Conservation (phyloP, 2,113 vertebrate genomes). For the Deroptyus accipitrinus region DNA sequence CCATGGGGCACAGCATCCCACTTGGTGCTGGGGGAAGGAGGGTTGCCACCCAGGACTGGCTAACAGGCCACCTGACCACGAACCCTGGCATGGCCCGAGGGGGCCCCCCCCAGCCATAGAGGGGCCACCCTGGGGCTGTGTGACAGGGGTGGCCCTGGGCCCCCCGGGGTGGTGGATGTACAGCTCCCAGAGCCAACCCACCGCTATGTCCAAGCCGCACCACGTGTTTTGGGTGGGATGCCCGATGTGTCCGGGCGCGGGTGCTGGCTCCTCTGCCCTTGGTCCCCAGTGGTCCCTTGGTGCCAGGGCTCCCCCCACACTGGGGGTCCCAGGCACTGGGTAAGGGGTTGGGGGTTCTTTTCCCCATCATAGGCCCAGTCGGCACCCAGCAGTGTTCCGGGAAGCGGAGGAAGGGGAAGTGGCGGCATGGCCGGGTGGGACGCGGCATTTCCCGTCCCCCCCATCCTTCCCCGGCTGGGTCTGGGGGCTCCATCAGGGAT, state of each 20-base stretch:
- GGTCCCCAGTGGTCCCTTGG: neutral
- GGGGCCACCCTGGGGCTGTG: neutral
- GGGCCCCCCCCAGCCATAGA: rapidly evolving
- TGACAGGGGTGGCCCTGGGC: neutral
- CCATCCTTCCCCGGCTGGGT: rapidly evolving
- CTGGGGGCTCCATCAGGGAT: neutral
- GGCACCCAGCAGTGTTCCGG: neutral
- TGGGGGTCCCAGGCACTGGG: neutral
- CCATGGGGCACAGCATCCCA: neutral
- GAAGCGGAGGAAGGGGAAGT: neutral
- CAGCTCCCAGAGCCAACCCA: neutral
- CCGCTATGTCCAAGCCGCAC: rapidly evolving
- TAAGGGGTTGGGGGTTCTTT: rapidly evolving
- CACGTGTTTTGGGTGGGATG: neutral
- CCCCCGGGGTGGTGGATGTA: rapidly evolving
- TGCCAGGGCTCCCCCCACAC: neutral
- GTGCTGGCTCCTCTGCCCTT: neutral
- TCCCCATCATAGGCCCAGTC: neutral
- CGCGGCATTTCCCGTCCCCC: neutral
- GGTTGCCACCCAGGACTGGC: neutral
- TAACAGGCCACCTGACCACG: neutral
- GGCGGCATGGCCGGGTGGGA: neutral
- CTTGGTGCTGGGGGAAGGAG: neutral
- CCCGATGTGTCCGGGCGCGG: rapidly evolving
- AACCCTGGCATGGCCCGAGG: neutral